These are phyloP conservation scores for Timandra comae DNA, from an alignment of 2,888 invertebrate species.

Conservation along the genomic window DNA sequence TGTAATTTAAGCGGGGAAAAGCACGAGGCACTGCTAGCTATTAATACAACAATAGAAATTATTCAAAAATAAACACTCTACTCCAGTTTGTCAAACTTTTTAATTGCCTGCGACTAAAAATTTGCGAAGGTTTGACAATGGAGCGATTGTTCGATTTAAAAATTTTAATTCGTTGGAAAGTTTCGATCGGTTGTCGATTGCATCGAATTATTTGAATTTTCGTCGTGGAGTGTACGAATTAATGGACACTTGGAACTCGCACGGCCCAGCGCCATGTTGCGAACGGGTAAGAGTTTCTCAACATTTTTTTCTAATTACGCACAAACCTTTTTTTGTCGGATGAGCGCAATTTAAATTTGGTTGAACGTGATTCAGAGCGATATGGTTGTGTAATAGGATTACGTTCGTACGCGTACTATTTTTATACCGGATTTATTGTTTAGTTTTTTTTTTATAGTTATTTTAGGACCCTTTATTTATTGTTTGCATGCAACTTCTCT, in stretches of 20 bases:
- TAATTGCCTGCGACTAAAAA: slow-evolving; percentile 63
- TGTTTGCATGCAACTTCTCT: no score
- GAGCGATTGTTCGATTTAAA: slow-evolving; percentile 59
- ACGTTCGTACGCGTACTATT: no score
- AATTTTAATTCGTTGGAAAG: slow-evolving; percentile 48
- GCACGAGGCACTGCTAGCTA: no score
- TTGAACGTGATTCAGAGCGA: no score
- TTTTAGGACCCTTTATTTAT: no score
- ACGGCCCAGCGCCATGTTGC: slow-evolving; percentile 17
- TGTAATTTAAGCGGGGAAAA: no score
- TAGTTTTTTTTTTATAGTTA: no score
- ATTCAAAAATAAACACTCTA: slow-evolving; percentile 22
- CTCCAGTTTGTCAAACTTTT: slow-evolving; percentile 56
- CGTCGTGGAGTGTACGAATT: slow-evolving; percentile 30
- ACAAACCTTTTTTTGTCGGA: slow-evolving; percentile 28
- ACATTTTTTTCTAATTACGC: slow-evolving; percentile 15
- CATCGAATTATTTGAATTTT: slow-evolving; percentile 48
- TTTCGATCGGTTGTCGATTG: slow-evolving; percentile 45
- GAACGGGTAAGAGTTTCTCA: slow-evolving; percentile 3
- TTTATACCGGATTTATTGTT: no score
- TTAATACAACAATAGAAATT: no score
- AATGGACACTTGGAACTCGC: slow-evolving; percentile 43
- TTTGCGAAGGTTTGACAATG: slow-evolving; percentile 60
- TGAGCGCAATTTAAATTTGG: no score
- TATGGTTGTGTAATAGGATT: no score